Evolutionary conservation across 2,888 invertebrate species (phyloP), one percentile per base, ranked within the genome.

Genomic region (Cheilosia grossa): DNA sequence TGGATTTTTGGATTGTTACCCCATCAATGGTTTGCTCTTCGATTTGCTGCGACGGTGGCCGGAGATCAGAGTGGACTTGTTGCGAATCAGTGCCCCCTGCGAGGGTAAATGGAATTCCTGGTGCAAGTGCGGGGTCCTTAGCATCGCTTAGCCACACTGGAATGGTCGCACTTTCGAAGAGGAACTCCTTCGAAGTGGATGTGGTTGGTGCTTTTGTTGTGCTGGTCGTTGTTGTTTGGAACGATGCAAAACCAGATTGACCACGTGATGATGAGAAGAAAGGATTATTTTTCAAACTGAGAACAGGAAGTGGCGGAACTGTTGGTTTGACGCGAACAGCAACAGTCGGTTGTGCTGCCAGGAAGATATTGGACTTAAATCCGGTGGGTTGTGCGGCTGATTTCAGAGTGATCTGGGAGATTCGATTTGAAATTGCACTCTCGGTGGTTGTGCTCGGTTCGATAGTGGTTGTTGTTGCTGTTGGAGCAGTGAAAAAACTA

Each of bases 131-230:
- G 17, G 91, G 88, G 87, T 90, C 90, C 61, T 90, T 91, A 40
- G 90, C 89, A 72, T 89, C 90, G 4, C 81, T 86, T 51, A 91
- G 82, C 91, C 91, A 91, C 17, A 90, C 74, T 7, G 91, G 91
- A 40, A 91, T 82, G 0, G 91, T 91, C 2, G 90, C 88, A 24
- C 90, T 89, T 49, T 90, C 88, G 44, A 91, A 91, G 13, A 89
- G 89, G 73, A 88, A 89, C 4, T 87, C 83, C 0, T 89, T 88
- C 4, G 87, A 63, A 7, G 83, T 63, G 10, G 77, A 13, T 0
- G 37, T 61, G 24, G 37, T 53, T 51, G 59, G 44, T 2, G 87
- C 47, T 37, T 86, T 47, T 9, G 88, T 44, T 13, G 88, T 87
- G 7, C 88, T 88, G 1, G 89, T 88, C 0, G 89, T 87, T 9